phyloP scores from a whole-genome alignment of 2,888 invertebrate genomes.

The Lasioglossum figueresi region DNA sequence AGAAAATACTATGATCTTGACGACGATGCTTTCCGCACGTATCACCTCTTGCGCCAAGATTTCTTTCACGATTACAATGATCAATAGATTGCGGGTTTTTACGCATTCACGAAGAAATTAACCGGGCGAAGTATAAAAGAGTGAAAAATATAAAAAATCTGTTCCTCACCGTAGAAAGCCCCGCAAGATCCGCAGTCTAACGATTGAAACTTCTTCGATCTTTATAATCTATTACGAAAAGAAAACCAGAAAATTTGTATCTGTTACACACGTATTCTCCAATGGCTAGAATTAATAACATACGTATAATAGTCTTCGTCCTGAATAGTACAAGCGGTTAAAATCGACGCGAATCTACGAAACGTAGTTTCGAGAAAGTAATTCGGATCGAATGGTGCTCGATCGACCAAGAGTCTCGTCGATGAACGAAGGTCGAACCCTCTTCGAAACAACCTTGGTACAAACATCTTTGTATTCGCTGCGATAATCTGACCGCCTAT shows the following conservation, averaged over 20 bases:
- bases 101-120: too few species aligned
- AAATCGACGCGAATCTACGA: background rate
- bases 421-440: background rate
- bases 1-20: background rate
- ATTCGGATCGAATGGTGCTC: background rate
- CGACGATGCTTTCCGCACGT: background rate
- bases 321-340: background rate
- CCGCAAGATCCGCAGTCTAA: too few species aligned
- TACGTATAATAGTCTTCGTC: too few species aligned
- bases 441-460: background rate
- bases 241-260: too few species aligned
- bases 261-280: too few species aligned
- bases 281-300: too few species aligned
- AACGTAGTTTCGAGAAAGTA: background rate
- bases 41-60: background rate
- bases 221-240: too few species aligned
- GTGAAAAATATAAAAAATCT: too few species aligned
- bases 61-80: background rate
- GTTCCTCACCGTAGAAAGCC: too few species aligned
- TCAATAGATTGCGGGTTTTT: too few species aligned
- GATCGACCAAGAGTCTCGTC: background rate
- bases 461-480: background rate
- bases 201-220: too few species aligned
- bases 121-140: too few species aligned
- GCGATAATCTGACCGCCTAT: background rate